These are phyloP conservation scores for Clarias fuscus DNA, from an alignment of 2,797 vertebrate genomes.

Conservation along the genomic window DNA sequence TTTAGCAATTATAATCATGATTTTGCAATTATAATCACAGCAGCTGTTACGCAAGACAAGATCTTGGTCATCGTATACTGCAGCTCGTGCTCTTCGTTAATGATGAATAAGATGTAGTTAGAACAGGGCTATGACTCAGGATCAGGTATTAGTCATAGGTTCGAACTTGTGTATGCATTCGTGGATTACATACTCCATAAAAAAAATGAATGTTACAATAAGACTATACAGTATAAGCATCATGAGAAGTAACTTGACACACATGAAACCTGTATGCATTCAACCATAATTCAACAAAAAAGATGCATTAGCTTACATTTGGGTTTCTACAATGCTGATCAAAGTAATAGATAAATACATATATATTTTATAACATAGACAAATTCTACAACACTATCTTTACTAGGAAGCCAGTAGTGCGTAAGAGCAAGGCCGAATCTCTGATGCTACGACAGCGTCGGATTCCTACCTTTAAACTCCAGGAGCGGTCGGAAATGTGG, in stretches of 20 bases:
- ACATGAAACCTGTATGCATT: not conserved
- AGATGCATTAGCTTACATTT: too few relatives aligned
- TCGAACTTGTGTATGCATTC: not conserved
- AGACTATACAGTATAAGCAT: too few relatives aligned
- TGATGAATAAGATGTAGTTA: constrained; percentile 33
- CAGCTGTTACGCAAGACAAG: not conserved
- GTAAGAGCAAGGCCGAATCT: not conserved
- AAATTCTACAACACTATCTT: not conserved
- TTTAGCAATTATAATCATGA: constrained; percentile 20
- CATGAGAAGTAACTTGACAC: not conserved
- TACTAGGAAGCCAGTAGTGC: not conserved
- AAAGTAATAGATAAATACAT: not conserved
- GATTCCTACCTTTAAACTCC: constrained; percentile 79
- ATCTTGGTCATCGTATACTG: not conserved
- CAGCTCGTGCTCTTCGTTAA: not conserved
- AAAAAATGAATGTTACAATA: too few relatives aligned
- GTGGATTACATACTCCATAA: too few relatives aligned
- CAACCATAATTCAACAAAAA: not conserved
- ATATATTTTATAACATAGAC: not conserved
- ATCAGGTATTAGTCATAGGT: constrained; percentile 60
- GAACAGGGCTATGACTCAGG: constrained; percentile 60
- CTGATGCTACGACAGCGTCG: not conserved
- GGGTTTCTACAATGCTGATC: not conserved
- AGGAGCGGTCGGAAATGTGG: constrained; percentile 79
- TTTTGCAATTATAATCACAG: constrained; percentile 15